Conservation (phyloP, 2,888 invertebrate genomes). For the Philhelius pedissequus region DNA sequence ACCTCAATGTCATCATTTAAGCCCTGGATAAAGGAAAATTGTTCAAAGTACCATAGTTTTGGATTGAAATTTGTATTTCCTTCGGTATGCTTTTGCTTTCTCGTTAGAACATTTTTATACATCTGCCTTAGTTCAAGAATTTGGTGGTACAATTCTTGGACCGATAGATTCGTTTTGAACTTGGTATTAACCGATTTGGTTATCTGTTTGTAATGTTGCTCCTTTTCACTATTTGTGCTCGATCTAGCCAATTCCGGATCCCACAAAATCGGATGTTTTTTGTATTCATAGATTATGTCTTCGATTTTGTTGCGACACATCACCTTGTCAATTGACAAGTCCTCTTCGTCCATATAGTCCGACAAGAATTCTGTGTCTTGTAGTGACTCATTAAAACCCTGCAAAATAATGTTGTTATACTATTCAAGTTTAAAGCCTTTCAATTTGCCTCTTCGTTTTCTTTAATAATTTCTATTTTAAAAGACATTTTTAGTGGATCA, state of each 20-base stretch:
- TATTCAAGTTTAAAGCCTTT: background rate
- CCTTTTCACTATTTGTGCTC: background rate
- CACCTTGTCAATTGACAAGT: conserved; percentile 36
- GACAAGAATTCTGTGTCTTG: background rate
- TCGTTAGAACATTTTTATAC: background rate
- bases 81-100: background rate
- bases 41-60: conserved; percentile 32
- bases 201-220: conserved; percentile 17
- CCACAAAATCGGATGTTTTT: conserved; percentile 39
- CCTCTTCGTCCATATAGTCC: conserved; percentile 37
- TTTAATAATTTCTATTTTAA: background rate
- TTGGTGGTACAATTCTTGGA: background rate
- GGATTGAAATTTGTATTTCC: background rate
- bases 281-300: conserved; percentile 41
- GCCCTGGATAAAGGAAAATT: conserved; percentile 14
- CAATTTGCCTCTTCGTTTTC: conserved; percentile 8
- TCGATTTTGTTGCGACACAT: conserved; percentile 3
- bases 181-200: conserved; percentile 19
- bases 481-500: background rate
- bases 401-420: background rate
- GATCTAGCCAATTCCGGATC: background rate
- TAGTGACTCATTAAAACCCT: background rate
- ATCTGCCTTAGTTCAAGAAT: background rate
- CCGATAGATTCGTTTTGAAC: conserved; percentile 2
- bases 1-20: conserved; percentile 7